Percentiles rank a stretch among this genome's conserved stretches.
These are phyloP conservation scores for Oenanthe melanoleuca DNA, from an alignment of 2,113 vertebrate species.

Conservation along the genomic window DNA sequence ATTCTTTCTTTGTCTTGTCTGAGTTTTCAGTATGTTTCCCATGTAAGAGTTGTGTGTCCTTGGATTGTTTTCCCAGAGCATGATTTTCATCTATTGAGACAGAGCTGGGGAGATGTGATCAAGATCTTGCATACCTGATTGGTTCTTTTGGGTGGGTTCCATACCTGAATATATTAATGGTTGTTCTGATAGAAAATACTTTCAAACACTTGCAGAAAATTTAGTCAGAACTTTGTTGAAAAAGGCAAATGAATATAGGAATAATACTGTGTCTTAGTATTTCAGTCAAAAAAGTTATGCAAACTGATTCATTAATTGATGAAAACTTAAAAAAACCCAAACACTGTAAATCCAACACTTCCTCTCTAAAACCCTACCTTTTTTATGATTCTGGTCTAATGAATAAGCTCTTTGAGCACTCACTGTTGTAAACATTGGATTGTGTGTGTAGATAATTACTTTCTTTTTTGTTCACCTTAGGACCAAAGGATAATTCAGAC, in stretches of 20 bases:
- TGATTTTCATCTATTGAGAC: neutral
- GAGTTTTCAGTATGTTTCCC: neutral
- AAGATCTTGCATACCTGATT: neutral
- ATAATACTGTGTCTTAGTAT: neutral
- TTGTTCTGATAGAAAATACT: neutral
- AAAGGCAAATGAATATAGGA: neutral
- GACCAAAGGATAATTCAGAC: neutral
- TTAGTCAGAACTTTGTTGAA: neutral
- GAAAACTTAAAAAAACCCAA: neutral
- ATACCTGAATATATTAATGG: neutral
- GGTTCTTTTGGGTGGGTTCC: neutral
- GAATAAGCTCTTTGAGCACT: neutral
- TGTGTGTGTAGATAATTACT: fast-evolving
- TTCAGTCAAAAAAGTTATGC: neutral
- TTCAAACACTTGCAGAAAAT: neutral
- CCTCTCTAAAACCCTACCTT: fast-evolving
- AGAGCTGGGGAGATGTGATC: neutral
- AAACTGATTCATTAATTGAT: neutral
- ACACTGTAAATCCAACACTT: neutral
- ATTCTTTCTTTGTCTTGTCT: neutral
- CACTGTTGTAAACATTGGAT: neutral
- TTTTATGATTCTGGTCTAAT: neutral
- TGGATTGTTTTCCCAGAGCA: neutral
- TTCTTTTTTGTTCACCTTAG: neutral
- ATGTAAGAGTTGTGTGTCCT: neutral